A percentile compares a stretch with the other conserved stretches of the same genome.
Conservation (phyloP, 2,797 vertebrate species). For the Tympanoctomys barrerae region DNA sequence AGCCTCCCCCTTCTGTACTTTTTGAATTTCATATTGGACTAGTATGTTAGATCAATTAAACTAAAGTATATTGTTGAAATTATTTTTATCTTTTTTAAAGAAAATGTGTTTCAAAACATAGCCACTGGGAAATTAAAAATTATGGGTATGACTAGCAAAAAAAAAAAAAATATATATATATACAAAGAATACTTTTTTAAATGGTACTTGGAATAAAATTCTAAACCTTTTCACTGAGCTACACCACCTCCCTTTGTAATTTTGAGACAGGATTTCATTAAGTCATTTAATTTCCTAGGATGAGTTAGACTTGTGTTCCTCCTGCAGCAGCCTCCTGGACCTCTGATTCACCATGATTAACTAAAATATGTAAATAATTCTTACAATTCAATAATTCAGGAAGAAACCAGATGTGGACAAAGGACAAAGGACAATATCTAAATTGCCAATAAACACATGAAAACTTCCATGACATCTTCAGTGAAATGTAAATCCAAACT, state of each 20-base stretch:
- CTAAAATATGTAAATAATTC: not conserved
- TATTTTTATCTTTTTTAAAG: too few species aligned
- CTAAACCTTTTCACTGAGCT: not conserved
- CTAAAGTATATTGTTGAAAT: too few species aligned
- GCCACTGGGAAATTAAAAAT: too few species aligned
- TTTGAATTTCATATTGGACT: too few species aligned
- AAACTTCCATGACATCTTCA: not conserved
- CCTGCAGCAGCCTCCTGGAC: not conserved
- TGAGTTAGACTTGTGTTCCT: not conserved
- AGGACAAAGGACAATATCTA: not conserved
- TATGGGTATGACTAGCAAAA: too few species aligned
- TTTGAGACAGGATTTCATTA: not conserved
- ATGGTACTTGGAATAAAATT: not conserved
- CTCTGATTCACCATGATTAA: not conserved
- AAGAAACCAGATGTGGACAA: not conserved
- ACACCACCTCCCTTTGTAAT: not conserved
- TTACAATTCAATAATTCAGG: not conserved
- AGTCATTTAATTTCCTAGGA: not conserved
- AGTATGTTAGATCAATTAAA: too few species aligned
- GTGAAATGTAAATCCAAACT: not conserved
- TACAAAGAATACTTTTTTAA: not conserved
- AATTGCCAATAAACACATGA: not conserved
- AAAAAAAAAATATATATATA: too few species aligned
- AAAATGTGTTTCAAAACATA: too few species aligned
- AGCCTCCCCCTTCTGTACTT: too few species aligned